phyloP scores from a whole-genome alignment of 2,797 vertebrate genomes.

The Netta rufina region DNA sequence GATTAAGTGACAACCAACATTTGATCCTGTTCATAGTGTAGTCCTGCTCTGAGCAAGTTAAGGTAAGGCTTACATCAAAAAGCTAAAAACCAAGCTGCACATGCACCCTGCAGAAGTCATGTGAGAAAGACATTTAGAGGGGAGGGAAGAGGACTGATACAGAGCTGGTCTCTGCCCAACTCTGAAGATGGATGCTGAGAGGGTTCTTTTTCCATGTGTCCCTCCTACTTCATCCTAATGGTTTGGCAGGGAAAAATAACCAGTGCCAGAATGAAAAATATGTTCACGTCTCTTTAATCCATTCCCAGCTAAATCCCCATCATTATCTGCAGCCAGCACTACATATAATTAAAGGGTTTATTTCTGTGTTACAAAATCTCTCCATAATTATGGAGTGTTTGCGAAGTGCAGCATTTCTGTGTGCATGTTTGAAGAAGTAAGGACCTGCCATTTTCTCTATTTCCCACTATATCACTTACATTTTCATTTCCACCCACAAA shows the following conservation, averaged over 20 bases:
- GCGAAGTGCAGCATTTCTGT: slow-evolving; percentile 35
- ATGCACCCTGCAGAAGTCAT: fast-evolving
- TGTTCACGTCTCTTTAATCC: slow-evolving; percentile 62
- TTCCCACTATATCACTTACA: not conserved
- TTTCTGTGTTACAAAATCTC: slow-evolving; percentile 64
- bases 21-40: not conserved
- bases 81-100: not conserved
- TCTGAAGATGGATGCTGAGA: not conserved
- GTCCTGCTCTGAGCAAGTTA: not conserved
- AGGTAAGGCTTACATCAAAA: not conserved
- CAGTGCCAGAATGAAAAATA: slow-evolving; percentile 51
- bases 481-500: not conserved
- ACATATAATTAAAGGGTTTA: slow-evolving; percentile 66
- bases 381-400: slow-evolving; percentile 56
- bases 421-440: slow-evolving; percentile 34
- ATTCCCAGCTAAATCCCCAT: slow-evolving; percentile 43
- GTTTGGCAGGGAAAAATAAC: slow-evolving; percentile 22
- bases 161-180: not conserved
- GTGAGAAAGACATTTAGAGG: not conserved
- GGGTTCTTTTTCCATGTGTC: not conserved
- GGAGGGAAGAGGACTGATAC: fast-evolving
- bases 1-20: not conserved
- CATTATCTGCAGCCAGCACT: slow-evolving; percentile 69
- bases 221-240: not conserved
- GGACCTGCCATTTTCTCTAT: not conserved